Conservation (phyloP, 2,888 invertebrate species). For the Rhabditophanes sp. region DNA sequence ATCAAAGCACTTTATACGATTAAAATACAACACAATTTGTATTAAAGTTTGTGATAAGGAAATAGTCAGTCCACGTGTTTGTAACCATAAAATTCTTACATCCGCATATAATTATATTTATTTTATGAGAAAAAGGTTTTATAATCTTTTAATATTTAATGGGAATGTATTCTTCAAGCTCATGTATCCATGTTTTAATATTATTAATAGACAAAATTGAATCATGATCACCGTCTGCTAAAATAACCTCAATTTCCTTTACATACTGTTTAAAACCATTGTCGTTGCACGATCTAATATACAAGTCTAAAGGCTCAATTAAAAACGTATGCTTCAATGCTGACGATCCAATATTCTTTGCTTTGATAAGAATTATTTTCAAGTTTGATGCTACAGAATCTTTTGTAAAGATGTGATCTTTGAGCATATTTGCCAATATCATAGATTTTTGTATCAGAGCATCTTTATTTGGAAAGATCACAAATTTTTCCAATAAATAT, state of each 20-base stretch:
- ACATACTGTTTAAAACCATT: constrained; percentile 22
- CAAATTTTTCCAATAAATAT: constrained; percentile 8
- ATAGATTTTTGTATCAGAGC: constrained; percentile 8
- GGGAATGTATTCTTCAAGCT: constrained; percentile 4
- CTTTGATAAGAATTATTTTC: constrained; percentile 23
- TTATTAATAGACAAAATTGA: constrained; percentile 23
- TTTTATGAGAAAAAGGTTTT: too few species aligned
- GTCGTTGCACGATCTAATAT: constrained; percentile 11
- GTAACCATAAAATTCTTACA: too few species aligned
- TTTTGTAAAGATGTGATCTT: constrained; percentile 13
- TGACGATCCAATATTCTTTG: constrained; percentile 24
- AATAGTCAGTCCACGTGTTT: too few species aligned
- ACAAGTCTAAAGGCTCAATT: constrained; percentile 17
- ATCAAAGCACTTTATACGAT: too few species aligned
- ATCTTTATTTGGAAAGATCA: constrained; percentile 6
- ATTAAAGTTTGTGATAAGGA: too few species aligned
- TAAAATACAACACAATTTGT: too few species aligned
- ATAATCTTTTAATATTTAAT: too few species aligned
- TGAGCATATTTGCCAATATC: constrained; percentile 17
- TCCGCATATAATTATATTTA: too few species aligned
- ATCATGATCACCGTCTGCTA: constrained; percentile 29
- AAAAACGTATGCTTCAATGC: constrained; percentile 23
- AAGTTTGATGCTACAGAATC: constrained; percentile 1
- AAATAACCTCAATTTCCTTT: constrained; percentile 13
- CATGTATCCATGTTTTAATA: constrained; percentile 10